These are phyloP conservation scores for Odocoileus virginianus DNA, from an alignment of 2,113 vertebrate genomes.

Conservation along the genomic window DNA sequence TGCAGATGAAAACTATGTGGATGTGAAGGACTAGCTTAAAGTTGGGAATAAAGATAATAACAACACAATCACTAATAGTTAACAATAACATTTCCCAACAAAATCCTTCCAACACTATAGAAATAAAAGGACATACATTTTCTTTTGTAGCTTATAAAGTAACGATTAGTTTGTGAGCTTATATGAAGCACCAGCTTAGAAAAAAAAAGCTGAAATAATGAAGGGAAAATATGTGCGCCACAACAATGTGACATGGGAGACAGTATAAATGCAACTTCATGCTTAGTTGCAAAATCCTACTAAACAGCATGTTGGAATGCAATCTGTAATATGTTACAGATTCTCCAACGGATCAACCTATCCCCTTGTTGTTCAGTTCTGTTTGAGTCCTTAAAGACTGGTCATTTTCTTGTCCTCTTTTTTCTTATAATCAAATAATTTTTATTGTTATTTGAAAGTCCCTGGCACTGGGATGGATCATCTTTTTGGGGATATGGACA, in stretches of 20 bases:
- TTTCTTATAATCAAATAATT: slow-evolving; percentile 12
- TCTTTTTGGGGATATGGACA: background rate
- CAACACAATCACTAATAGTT: background rate
- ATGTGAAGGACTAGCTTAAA: background rate
- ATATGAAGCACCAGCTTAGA: background rate
- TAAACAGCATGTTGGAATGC: background rate
- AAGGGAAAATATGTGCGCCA: background rate
- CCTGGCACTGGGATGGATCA: background rate
- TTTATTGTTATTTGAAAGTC: slow-evolving; percentile 24
- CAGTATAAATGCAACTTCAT: background rate
- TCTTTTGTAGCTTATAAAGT: background rate
- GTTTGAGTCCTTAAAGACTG: background rate
- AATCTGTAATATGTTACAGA: background rate
- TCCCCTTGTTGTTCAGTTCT: background rate
- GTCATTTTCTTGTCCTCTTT: background rate
- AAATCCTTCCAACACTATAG: background rate
- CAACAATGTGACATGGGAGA: background rate
- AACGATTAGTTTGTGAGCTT: background rate
- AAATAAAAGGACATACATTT: background rate
- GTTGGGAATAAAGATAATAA: background rate
- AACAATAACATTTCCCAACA: background rate
- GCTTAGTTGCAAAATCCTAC: background rate
- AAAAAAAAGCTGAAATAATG: background rate
- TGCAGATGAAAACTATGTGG: background rate
- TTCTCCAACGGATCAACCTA: background rate